Percentiles rank a stretch among this genome's conserved stretches.
phyloP scores from a whole-genome alignment of 2,113 vertebrate species.

The Piaya cayana region DNA sequence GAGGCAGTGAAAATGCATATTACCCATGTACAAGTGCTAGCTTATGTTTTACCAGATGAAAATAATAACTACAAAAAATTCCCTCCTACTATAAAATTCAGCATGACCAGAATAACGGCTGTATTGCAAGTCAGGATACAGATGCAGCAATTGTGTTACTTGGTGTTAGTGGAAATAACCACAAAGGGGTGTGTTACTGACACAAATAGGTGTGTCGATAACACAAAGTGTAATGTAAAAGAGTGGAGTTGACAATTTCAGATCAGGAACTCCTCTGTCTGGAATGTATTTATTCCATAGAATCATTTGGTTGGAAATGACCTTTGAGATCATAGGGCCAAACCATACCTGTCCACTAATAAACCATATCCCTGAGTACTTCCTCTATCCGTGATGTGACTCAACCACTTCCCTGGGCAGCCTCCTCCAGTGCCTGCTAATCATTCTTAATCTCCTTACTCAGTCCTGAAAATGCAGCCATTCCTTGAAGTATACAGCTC shows the following conservation, averaged over 20 bases:
- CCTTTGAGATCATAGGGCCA: no score
- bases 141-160: no score
- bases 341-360: no score
- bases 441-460: no score
- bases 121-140: background rate
- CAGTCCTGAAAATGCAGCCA: accelerated
- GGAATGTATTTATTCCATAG: no score
- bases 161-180: background rate
- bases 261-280: background rate
- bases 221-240: background rate
- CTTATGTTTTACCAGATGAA: background rate
- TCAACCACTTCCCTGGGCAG: no score
- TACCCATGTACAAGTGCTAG: background rate
- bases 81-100: background rate
- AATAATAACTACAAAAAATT: background rate
- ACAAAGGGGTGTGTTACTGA: accelerated
- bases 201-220: accelerated
- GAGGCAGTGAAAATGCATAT: accelerated
- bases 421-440: no score
- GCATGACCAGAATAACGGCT: background rate
- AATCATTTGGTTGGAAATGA: no score
- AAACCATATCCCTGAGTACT: no score
- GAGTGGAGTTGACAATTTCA: background rate
- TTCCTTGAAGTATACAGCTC: background rate
- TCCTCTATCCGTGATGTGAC: no score